Base-by-base conservation (phyloP, 2,888 invertebrate species). In the Tipula unca region DNA sequence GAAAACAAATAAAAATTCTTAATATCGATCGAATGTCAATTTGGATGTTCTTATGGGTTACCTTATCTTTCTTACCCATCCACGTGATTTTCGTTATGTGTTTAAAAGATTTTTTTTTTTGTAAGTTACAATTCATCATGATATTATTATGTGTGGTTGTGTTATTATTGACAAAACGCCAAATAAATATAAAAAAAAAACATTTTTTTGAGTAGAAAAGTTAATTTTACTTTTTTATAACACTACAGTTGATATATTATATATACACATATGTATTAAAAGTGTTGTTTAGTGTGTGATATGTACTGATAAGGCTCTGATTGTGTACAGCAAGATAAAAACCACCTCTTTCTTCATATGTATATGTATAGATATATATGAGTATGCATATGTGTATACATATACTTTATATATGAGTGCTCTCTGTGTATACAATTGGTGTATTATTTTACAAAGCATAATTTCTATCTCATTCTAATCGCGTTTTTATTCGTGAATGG, bases 401-500 rank as follows among this genome's bases (percentile, higher is more conserved):
- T 48, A 48, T n/a, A 3, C 13, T 69, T 25, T 69, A 10, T 48
- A 48, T 25, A 69, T 69, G 69, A 69, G 69, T 69, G 25, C 69
- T 69, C 69, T 69, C 25, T 69, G 25, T 69, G 25, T 25, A 69
- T 13, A 69, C 69, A 69, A 69, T 69, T 69, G 69, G 69, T 69
- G 69, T 69, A 69, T 69, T 69, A 25, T 25, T 69, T 69, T 69
- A 8, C 10, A 25, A 83, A 35, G 29, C 83, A 32, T 83, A 32
- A 83, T 32, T 36, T 84, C 84, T 84, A 84, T 84, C 36, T 84
- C 84, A 84, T 84, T 84, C 84, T 84, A 84, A 84, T 84, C 84
- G 84, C 20, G 36, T 20, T 84, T 84, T 84, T 84, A 84, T 84
- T 36, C 84, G 84, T 84, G 84, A 36, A 84, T 84, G 84, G 32